A percentile compares a stretch with the other conserved stretches of the same genome.
These are phyloP conservation scores for Indri indri DNA, from an alignment of 2,113 vertebrate genomes.

Conservation along the genomic window DNA sequence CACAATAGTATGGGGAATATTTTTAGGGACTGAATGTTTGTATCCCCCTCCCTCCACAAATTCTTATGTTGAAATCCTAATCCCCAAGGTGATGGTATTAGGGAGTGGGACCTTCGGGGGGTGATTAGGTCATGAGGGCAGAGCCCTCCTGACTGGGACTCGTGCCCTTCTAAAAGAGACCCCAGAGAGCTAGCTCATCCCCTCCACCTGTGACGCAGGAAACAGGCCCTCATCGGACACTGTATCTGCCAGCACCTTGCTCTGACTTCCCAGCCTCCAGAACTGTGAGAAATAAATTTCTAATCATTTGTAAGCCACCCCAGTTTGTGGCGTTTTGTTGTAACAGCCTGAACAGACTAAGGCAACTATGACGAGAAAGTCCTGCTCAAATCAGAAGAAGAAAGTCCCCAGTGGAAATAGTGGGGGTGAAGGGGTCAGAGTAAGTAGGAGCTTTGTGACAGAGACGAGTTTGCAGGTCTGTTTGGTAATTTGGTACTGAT, in stretches of 20 bases:
- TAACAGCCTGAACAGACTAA: background rate
- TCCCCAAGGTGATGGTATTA: background rate
- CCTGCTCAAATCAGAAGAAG: background rate
- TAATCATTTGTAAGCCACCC: background rate
- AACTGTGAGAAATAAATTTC: background rate
- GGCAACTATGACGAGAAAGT: background rate
- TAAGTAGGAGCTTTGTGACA: background rate
- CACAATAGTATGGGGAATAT: background rate
- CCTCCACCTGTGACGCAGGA: background rate
- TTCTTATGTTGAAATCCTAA: background rate
- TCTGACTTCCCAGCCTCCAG: background rate
- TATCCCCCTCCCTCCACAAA: background rate
- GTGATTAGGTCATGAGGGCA: background rate
- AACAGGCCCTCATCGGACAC: background rate
- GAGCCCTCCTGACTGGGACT: background rate
- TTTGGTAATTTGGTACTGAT: background rate
- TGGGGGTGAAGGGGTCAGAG: background rate
- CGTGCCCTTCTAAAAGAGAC: background rate
- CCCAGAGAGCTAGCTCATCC: background rate
- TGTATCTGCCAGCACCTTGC: background rate
- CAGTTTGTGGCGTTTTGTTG: background rate
- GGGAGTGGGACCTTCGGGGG: background rate
- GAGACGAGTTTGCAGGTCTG: background rate
- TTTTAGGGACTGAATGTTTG: background rate
- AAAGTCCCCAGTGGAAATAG: background rate